Conservation (phyloP, 2,888 invertebrate genomes). For the Andrena chrysosceles region DNA sequence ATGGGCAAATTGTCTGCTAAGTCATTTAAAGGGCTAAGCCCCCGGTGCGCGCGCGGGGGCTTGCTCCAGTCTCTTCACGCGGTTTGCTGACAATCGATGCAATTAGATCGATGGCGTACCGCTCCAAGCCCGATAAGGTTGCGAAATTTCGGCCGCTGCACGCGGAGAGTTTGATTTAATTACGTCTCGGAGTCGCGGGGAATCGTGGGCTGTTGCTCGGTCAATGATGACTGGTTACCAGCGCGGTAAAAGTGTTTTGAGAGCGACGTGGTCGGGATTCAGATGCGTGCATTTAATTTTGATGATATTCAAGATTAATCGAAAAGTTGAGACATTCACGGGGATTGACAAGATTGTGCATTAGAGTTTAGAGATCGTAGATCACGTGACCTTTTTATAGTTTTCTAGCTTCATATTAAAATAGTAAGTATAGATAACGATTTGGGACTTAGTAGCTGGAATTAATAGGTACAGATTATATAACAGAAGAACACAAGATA, state of each 20-base stretch:
- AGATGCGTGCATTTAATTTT: no score
- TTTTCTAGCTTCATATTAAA: no score
- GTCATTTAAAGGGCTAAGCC: conserved; percentile 81
- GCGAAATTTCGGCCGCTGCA: conserved; percentile 40
- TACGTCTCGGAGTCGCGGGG: not conserved
- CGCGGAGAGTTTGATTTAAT: conserved; percentile 48
- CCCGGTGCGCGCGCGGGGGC: conserved; percentile 66
- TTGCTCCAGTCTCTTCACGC: conserved; percentile 68
- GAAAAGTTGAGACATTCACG: no score
- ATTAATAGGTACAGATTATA: no score
- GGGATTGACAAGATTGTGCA: no score
- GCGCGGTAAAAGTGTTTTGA: not conserved
- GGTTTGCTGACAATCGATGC: conserved; percentile 74
- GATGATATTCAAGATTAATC: no score
- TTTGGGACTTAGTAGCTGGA: no score
- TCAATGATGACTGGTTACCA: not conserved
- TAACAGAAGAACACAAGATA: no score
- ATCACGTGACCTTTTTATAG: no score
- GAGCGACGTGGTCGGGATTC: not conserved
- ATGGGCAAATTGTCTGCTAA: conserved; percentile 82
- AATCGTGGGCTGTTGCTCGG: not conserved
- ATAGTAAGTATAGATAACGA: no score
- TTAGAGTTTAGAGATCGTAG: no score
- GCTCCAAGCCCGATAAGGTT: conserved; percentile 48
- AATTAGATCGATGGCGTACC: conserved; percentile 69